phyloP scores from a whole-genome alignment of 2,797 vertebrate genomes.

The Lagocephalus sceleratus region DNA sequence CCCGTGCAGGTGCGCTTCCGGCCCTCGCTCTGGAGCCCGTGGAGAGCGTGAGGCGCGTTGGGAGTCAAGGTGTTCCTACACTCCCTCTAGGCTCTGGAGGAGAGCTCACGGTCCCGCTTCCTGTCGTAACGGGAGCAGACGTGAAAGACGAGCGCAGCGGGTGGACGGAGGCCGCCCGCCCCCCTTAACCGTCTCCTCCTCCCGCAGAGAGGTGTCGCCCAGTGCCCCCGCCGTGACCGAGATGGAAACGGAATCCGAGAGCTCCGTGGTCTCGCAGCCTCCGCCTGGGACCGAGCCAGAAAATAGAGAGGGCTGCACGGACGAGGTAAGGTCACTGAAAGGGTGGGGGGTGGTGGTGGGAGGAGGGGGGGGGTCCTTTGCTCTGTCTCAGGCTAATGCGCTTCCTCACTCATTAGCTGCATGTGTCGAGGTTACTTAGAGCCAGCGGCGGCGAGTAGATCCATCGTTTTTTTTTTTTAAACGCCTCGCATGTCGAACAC shows the following conservation, averaged over 20 bases:
- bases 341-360: slow-evolving; percentile 36
- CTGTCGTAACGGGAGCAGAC: background rate
- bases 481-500: background rate
- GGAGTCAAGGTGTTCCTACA: slow-evolving; percentile 21
- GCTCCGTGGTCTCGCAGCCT: slow-evolving; percentile 67
- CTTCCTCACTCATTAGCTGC: slow-evolving; percentile 49
- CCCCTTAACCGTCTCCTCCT: background rate
- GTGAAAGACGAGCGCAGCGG: background rate
- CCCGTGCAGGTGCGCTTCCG: slow-evolving; percentile 39
- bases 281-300: slow-evolving; percentile 68
- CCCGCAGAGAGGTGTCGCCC: slow-evolving; percentile 73
- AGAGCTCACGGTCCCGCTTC: slow-evolving; percentile 24
- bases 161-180: background rate
- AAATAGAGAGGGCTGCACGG: slow-evolving; percentile 64
- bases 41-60: slow-evolving; percentile 10
- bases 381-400: slow-evolving; percentile 53
- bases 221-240: slow-evolving; percentile 74
- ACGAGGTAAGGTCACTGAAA: slow-evolving; percentile 77
- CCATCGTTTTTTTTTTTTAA: slow-evolving; percentile 7
- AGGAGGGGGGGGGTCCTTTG: slow-evolving; percentile 27
- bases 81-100: slow-evolving; percentile 32
- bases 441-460: background rate
- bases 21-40: slow-evolving; percentile 1
- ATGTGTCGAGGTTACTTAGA: slow-evolving; percentile 26
- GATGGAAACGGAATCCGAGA: slow-evolving; percentile 70